Conservation (phyloP, 2,113 vertebrate genomes). For the Malurus melanocephalus region DNA sequence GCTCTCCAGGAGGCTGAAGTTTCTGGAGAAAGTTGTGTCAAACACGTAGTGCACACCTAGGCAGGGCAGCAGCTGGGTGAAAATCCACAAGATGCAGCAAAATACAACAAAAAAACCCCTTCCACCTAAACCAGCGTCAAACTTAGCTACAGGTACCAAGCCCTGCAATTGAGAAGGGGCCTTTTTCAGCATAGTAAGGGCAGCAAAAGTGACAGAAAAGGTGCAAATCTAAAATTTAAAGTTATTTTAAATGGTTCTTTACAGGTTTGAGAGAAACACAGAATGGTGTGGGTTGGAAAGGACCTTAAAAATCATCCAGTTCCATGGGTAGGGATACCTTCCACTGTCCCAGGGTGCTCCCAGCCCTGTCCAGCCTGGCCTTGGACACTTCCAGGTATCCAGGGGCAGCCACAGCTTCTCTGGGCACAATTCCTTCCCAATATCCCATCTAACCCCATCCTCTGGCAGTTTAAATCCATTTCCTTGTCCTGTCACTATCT, state of each 20-base stretch:
- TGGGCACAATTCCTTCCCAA: neutral
- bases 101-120: neutral
- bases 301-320: neutral
- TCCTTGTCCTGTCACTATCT: neutral
- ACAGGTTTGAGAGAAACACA: neutral
- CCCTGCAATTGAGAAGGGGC: neutral
- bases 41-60: slow-evolving; percentile 89
- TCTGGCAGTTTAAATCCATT: neutral
- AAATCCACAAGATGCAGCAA: neutral
- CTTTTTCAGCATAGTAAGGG: too few relatives aligned
- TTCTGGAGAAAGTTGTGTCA: slow-evolving; percentile 90
- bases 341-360: rapidly evolving
- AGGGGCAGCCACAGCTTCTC: neutral
- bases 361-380: neutral
- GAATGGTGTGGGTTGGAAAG: neutral
- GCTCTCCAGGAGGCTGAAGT: slow-evolving; percentile 92
- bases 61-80: neutral
- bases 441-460: rapidly evolving
- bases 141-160: rapidly evolving
- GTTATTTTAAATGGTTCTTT: neutral
- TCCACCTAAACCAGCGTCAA: too few relatives aligned
- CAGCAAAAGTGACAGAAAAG: neutral
- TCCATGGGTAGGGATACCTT: neutral
- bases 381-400: neutral
- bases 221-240: neutral